Evolutionary conservation across 1,140 invertebrate species (phyloP).

Genomic region (Diploscapter pachys): DNA sequence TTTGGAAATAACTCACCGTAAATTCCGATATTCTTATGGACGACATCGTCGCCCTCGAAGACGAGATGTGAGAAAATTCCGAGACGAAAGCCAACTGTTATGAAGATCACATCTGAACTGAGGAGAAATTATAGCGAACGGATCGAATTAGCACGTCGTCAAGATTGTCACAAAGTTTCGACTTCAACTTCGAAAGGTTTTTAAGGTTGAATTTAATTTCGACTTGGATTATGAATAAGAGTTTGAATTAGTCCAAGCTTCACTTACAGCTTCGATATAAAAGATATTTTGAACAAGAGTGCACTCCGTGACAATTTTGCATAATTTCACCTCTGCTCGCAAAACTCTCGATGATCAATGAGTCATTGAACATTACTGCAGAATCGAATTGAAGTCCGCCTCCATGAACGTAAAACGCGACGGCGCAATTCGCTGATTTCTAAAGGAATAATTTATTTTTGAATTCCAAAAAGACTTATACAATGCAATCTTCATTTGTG

Average conservation of each 20-base stretch:
- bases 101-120: conserved; percentile 18
- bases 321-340: conserved; percentile 15
- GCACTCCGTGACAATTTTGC: not conserved
- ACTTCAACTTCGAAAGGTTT: too few relatives aligned
- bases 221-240: too few relatives aligned
- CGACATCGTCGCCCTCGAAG: conserved; percentile 8
- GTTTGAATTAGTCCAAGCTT: too few relatives aligned
- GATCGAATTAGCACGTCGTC: too few relatives aligned
- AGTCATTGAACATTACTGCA: conserved; percentile 21
- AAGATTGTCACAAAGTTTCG: too few relatives aligned
- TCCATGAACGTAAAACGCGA: conserved; percentile 24
- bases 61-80: conserved; percentile 17
- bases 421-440: conserved; percentile 23
- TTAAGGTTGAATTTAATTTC: too few relatives aligned
- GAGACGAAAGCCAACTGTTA: conserved; percentile 20
- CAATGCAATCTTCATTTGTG: conserved; percentile 16
- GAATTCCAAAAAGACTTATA: not conserved
- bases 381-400: conserved; percentile 25
- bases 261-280: too few relatives aligned
- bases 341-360: conserved; percentile 17
- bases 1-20: conserved; percentile 1
- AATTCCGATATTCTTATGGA: conserved; percentile 10
- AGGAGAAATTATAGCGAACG: not conserved
- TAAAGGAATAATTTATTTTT: not conserved
- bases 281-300: not conserved